Evolutionary conservation across 2,888 invertebrate species (phyloP).

Genomic region (Lepidocyrtoides sp.): DNA sequence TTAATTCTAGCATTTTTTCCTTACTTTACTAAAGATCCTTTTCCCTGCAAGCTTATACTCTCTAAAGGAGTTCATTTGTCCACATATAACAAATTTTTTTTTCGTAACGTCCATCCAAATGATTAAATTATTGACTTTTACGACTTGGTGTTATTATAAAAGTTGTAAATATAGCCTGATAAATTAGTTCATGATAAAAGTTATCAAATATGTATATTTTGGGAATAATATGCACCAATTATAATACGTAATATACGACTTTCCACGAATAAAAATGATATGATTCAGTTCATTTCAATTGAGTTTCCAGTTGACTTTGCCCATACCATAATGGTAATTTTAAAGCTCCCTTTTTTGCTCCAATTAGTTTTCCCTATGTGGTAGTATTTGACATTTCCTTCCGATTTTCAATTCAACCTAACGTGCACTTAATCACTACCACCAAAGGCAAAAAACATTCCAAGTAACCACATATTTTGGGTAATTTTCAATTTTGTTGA

Average conservation of each 20-base stretch:
- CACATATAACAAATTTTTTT: neutral
- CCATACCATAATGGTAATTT: slow-evolving; percentile 1
- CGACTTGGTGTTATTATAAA: neutral
- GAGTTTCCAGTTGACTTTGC: neutral
- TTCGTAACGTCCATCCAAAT: too few relatives aligned
- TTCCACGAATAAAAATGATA: neutral
- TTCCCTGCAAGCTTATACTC: too few relatives aligned
- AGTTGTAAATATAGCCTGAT: slow-evolving; percentile 23
- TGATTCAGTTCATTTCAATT: slow-evolving; percentile 13
- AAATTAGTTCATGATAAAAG: slow-evolving; percentile 9
- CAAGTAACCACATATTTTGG: neutral
- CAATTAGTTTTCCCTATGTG: slow-evolving; percentile 10
- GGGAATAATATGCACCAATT: too few relatives aligned
- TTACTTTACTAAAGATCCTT: too few relatives aligned
- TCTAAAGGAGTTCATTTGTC: too few relatives aligned
- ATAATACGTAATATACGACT: too few relatives aligned
- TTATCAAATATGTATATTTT: neutral
- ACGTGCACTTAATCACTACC: slow-evolving; percentile 32
- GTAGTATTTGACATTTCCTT: slow-evolving; percentile 40
- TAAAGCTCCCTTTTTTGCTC: slow-evolving; percentile 32
- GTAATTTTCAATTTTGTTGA: slow-evolving; percentile 66
- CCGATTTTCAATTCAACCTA: neutral
- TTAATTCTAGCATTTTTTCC: neutral
- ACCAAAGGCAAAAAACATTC: slow-evolving; percentile 33
- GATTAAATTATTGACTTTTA: slow-evolving; percentile 37